Evolutionary conservation across 2,113 vertebrate genomes (phyloP).

Genomic region (Sclerurus mexicanus): DNA sequence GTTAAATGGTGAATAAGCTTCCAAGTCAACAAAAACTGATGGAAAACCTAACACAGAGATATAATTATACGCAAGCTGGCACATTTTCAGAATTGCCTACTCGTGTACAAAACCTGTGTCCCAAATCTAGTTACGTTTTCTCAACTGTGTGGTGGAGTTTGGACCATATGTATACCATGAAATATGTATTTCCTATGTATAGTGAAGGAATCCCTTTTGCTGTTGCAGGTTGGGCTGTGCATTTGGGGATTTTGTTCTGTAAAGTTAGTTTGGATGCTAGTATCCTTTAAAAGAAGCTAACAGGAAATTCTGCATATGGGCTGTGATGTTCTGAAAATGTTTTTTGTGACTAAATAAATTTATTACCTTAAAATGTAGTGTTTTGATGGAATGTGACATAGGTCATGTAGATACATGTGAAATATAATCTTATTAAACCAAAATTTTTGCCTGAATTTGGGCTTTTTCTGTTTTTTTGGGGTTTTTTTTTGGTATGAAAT

Average conservation of each 20-base stretch:
- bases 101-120: neutral
- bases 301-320: neutral
- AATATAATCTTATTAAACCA: neutral
- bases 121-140: neutral
- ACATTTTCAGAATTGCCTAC: neutral
- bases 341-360: neutral
- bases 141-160: neutral
- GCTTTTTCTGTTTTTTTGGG: too few relatives aligned
- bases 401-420: neutral
- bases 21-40: neutral
- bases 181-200: neutral
- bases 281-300: neutral
- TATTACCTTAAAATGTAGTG: neutral
- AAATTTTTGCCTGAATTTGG: neutral
- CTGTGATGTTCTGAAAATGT: neutral
- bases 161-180: neutral
- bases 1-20: neutral
- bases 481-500: neutral
- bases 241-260: neutral
- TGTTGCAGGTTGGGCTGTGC: neutral
- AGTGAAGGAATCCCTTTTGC: neutral
- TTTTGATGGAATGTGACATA: neutral
- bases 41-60: neutral
- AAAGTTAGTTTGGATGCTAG: neutral
- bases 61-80: neutral